A percentile compares a stretch with the other conserved stretches of the same genome.
These are phyloP conservation scores for Falcunculus frontatus DNA, from an alignment of 2,113 vertebrate genomes.

Conservation along the genomic window DNA sequence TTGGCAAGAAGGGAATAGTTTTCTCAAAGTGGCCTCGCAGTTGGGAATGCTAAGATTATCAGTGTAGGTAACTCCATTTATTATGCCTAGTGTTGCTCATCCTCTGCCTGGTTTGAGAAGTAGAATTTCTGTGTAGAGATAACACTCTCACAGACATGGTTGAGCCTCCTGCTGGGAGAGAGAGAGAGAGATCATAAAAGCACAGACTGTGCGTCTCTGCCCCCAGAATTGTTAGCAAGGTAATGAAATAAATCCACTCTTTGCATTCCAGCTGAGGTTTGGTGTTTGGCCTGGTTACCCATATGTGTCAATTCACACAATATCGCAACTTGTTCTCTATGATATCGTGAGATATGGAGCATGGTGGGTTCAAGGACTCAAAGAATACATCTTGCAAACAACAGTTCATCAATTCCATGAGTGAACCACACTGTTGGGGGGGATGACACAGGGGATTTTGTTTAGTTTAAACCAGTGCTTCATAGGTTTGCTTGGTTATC, in stretches of 20 bases:
- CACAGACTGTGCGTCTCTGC: accelerated
- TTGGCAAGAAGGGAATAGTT: neutral
- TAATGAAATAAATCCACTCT: neutral
- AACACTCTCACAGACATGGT: neutral
- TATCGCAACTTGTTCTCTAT: neutral
- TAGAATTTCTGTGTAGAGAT: neutral
- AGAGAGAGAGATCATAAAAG: neutral
- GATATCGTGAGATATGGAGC: neutral
- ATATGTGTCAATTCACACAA: neutral
- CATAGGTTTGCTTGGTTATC: neutral
- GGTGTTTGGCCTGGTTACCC: neutral
- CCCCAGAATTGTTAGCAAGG: neutral
- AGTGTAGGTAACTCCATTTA: neutral
- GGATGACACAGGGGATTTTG: too few relatives aligned
- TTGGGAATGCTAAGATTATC: neutral
- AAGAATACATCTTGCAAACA: neutral
- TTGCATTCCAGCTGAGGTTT: neutral
- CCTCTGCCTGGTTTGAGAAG: neutral
- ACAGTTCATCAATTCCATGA: neutral
- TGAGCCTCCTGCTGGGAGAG: neutral
- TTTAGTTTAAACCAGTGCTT: neutral
- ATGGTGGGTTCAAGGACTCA: neutral
- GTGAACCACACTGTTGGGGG: neutral
- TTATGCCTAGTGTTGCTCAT: neutral
- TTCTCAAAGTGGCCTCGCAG: neutral